phyloP scores from a whole-genome alignment of 2,888 invertebrate species.

The Salpingus planirostris region DNA sequence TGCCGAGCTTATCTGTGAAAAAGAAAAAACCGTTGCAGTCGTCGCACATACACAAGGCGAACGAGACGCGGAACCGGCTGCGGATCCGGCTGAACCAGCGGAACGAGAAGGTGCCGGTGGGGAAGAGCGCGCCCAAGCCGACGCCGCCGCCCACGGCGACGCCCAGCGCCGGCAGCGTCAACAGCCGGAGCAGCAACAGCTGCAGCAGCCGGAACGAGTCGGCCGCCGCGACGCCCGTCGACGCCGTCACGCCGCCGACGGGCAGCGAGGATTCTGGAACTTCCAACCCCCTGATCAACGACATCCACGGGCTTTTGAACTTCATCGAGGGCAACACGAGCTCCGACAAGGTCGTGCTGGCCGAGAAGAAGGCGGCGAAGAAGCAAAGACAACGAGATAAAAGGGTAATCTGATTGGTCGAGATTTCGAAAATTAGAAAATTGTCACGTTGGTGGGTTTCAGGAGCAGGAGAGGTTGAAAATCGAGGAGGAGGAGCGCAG shows the following conservation, averaged over 20 bases:
- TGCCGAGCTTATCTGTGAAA: too few species aligned
- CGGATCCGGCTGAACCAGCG: constrained; percentile 35
- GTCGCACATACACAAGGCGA: constrained; percentile 28
- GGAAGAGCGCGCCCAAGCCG: not conserved
- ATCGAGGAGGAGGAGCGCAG: constrained; percentile 25
- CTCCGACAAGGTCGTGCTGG: constrained; percentile 32
- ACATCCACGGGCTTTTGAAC: constrained; percentile 37
- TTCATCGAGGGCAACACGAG: constrained; percentile 38
- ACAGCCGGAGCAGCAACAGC: not conserved
- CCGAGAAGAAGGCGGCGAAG: constrained; percentile 68
- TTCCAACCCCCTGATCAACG: too few species aligned
- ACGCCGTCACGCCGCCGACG: not conserved
- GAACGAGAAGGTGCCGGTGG: constrained; percentile 6
- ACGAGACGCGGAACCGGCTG: constrained; percentile 36
- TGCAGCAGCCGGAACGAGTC: not conserved
- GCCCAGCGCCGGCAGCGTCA: not conserved
- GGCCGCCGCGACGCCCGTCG: not conserved
- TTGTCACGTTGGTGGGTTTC: too few species aligned
- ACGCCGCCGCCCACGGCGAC: not conserved
- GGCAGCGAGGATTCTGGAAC: too few species aligned
- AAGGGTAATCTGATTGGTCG: constrained; percentile 6
- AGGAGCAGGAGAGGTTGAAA: constrained; percentile 32
- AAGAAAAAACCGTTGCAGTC: constrained; percentile 16
- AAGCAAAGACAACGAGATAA: constrained; percentile 71
- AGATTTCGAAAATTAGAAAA: constrained; percentile 2